Evolutionary conservation across 2,888 invertebrate species (phyloP).

Genomic region (Laspeyria flexula): DNA sequence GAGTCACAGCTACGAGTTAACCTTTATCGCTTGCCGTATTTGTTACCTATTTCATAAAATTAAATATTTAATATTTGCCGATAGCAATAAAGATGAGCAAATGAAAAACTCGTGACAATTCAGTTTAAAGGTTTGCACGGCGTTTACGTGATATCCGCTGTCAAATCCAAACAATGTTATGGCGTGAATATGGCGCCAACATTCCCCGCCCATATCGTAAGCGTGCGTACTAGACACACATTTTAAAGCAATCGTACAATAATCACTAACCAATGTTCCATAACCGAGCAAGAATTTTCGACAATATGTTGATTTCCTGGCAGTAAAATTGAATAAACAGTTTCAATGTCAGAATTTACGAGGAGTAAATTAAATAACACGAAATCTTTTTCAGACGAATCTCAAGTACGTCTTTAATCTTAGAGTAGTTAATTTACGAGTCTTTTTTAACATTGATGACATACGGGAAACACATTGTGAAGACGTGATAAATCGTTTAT

Average conservation of each 20-base stretch:
- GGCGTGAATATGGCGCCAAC: conserved; percentile 71
- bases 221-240: conserved; percentile 29
- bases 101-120: conserved; percentile 63
- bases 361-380: conserved; percentile 68
- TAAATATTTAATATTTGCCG: conserved; percentile 51
- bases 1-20: conserved; percentile 25
- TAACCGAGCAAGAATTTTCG: conserved; percentile 60
- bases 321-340: conserved; percentile 75
- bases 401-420: conserved; percentile 51
- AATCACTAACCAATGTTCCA: conserved; percentile 62
- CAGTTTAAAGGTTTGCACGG: conserved; percentile 65
- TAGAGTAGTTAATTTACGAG: conserved; percentile 37
- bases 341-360: conserved; percentile 81
- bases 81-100: conserved; percentile 51
- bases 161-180: conserved; percentile 61
- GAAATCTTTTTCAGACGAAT: conserved; percentile 51
- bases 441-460: conserved; percentile 28
- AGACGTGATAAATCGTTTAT: not conserved
- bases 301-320: conserved; percentile 71
- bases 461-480: conserved; percentile 4
- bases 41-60: conserved; percentile 25
- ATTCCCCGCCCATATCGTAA: conserved; percentile 54
- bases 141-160: conserved; percentile 66
- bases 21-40: conserved; percentile 37
- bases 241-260: conserved; percentile 54